These are phyloP conservation scores for Apistogramma diplotaenia DNA, from an alignment of 2,113 vertebrate genomes.

Conservation along the genomic window DNA sequence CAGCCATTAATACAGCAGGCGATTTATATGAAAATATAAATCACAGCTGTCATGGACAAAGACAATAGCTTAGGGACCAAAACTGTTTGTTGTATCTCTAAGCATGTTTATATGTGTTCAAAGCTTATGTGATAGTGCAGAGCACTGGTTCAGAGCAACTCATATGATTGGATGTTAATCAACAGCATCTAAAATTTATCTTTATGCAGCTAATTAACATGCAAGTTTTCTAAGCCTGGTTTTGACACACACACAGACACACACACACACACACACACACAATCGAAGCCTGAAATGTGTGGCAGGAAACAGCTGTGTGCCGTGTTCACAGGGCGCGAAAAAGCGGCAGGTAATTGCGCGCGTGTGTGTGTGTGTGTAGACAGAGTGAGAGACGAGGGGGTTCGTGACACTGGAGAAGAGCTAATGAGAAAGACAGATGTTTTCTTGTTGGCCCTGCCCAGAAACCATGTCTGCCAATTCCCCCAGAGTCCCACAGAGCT, in stretches of 20 bases:
- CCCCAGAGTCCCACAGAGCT: constrained; percentile 18
- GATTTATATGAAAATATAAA: no score
- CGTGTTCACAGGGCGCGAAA: constrained; percentile 58
- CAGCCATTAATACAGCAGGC: no score
- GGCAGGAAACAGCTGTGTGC: constrained; percentile 72
- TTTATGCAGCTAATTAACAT: background rate
- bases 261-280: background rate
- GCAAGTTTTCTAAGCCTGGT: background rate
- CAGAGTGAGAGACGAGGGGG: background rate
- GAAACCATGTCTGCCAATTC: constrained; percentile 51
- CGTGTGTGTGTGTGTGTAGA: constrained; percentile 18
- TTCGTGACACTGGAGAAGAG: background rate
- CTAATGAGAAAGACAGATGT: constrained; percentile 73
- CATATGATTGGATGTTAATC: background rate
- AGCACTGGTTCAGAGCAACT: background rate
- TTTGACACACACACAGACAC: background rate
- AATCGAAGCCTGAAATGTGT: background rate
- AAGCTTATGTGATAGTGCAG: background rate
- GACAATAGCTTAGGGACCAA: no score
- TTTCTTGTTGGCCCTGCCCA: constrained; percentile 52
- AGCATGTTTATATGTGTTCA: background rate
- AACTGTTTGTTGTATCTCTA: background rate
- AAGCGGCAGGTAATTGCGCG: constrained; percentile 59
- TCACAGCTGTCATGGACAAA: no score
- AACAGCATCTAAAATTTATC: background rate